Percentiles rank a stretch among this genome's conserved stretches.
Conservation (phyloP, 2,113 vertebrate species). For the Rousettus leschenaultii region DNA sequence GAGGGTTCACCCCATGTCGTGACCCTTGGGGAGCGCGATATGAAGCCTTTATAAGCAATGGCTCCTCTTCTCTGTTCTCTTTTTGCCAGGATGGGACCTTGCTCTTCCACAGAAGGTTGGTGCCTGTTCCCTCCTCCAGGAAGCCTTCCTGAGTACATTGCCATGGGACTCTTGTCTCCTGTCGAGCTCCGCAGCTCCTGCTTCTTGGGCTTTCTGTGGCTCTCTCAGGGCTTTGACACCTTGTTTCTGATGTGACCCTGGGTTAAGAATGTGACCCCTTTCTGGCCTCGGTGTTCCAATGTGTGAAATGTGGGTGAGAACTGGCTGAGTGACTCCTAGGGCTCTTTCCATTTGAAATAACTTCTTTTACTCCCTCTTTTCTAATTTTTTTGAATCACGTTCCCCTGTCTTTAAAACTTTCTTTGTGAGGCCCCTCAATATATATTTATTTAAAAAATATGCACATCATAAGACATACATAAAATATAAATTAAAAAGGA, state of each 20-base stretch:
- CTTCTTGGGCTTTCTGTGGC: background rate
- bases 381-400: background rate
- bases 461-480: background rate
- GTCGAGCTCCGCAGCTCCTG: background rate
- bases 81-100: background rate
- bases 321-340: background rate
- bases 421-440: background rate
- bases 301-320: background rate
- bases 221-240: background rate
- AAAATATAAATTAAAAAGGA: slow-evolving; percentile 6
- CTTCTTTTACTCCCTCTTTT: background rate
- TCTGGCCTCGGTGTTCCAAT: background rate
- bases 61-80: background rate
- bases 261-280: background rate
- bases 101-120: background rate
- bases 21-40: background rate
- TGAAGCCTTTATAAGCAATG: background rate
- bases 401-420: background rate
- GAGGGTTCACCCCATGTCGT: too few species aligned
- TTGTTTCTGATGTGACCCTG: background rate
- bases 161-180: background rate
- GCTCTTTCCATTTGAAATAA: background rate
- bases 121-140: background rate
- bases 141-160: background rate
- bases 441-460: background rate